These are phyloP conservation scores for Salvelinus alpinus DNA, from an alignment of 2,113 vertebrate genomes.

Conservation along the genomic window DNA sequence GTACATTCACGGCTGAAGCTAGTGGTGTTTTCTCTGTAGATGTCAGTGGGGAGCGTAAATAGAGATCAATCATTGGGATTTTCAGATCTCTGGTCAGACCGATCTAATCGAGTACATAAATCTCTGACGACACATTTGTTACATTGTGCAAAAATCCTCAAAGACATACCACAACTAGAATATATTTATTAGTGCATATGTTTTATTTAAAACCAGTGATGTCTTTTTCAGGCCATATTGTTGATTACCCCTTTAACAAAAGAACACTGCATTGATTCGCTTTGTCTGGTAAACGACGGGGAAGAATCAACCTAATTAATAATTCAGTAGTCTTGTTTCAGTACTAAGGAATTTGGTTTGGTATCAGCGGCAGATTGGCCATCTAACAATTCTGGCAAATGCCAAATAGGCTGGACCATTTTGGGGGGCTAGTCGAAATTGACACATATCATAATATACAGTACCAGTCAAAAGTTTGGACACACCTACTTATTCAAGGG, in stretches of 20 bases:
- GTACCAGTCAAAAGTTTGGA: no score
- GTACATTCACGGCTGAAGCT: conserved; percentile 44
- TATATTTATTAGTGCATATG: neutral
- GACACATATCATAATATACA: no score
- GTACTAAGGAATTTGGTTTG: neutral
- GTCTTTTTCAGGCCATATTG: neutral
- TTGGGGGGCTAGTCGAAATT: no score
- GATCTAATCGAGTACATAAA: conserved; percentile 47
- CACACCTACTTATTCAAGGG: no score
- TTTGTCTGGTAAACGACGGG: conserved; percentile 45
- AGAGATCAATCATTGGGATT: conserved; percentile 73
- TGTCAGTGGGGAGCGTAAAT: conserved; percentile 67
- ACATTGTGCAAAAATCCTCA: rapidly evolving
- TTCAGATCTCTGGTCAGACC: conserved; percentile 53
- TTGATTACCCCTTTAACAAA: neutral
- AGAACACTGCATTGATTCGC: conserved; percentile 36
- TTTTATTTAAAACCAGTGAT: neutral
- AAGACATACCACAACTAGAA: rapidly evolving
- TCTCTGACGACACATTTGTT: neutral
- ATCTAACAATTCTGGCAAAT: no score
- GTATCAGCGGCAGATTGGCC: neutral
- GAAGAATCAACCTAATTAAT: conserved; percentile 66
- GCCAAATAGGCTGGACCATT: no score
- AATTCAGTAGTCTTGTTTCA: conserved; percentile 60
- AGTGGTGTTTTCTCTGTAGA: conserved; percentile 56